phyloP scores from a whole-genome alignment of 2,113 vertebrate species.

The Anoura caudifer region DNA sequence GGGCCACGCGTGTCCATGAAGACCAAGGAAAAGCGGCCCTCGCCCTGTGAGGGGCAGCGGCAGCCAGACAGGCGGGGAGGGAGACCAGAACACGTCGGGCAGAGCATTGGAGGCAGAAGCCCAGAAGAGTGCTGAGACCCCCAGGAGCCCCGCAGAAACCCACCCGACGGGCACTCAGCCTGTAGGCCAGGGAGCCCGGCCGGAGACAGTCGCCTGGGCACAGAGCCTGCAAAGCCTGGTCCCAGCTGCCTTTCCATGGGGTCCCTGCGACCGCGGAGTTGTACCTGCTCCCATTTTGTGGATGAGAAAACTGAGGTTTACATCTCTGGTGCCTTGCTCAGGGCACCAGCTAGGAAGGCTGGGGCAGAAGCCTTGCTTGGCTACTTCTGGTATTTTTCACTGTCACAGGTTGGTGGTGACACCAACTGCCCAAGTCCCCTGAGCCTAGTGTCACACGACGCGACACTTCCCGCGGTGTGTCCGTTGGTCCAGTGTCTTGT shows the following conservation, averaged over 20 bases:
- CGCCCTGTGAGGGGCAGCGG: not conserved
- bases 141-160: not conserved
- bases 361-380: not conserved
- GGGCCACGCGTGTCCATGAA: not conserved
- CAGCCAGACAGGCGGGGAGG: not conserved
- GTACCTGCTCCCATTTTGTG: not conserved
- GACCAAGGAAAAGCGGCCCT: not conserved
- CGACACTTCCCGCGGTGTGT: rapidly evolving
- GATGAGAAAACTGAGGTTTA: not conserved
- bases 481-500: not conserved
- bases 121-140: not conserved
- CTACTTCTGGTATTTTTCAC: not conserved
- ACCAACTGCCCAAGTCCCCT: not conserved
- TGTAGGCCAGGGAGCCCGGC: not conserved
- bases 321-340: not conserved
- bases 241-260: not conserved
- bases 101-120: not conserved
- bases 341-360: not conserved
- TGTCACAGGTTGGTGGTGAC: not conserved
- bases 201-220: not conserved
- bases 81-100: not conserved
- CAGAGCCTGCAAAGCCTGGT: not conserved
- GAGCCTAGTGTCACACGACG: not conserved
- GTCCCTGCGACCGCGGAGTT: not conserved
- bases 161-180: not conserved